phyloP scores from a whole-genome alignment of 2,888 invertebrate genomes.

The Lapara coniferarum region DNA sequence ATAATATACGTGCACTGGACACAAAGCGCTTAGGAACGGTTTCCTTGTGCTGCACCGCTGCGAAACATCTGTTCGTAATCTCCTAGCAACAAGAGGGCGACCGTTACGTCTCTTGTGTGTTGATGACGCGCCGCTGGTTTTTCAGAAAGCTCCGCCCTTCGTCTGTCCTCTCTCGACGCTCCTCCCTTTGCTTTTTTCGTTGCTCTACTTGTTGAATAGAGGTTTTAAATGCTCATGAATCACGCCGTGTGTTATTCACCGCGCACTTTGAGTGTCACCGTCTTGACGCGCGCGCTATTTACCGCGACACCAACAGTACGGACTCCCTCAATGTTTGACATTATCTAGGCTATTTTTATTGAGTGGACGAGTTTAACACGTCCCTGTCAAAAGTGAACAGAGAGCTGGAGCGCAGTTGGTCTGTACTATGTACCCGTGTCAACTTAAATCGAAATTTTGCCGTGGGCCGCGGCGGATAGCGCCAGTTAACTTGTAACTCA shows the following conservation, averaged over 20 bases:
- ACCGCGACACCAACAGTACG: background rate
- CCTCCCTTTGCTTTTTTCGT: constrained; percentile 75
- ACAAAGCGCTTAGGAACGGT: constrained; percentile 44
- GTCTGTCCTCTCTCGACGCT: constrained; percentile 68
- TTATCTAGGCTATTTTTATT: constrained; percentile 40
- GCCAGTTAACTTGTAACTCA: constrained; percentile 76
- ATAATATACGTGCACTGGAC: constrained; percentile 44
- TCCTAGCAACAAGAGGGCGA: constrained; percentile 68
- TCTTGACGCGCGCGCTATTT: background rate
- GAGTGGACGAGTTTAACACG: constrained; percentile 54
- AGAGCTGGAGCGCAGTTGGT: constrained; percentile 46
- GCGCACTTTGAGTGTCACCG: constrained; percentile 48
- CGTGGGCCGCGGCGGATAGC: constrained; percentile 60
- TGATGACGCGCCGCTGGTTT: constrained; percentile 73
- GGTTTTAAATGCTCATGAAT: constrained; percentile 65
- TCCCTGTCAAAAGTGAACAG: constrained; percentile 60
- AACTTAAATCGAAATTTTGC: constrained; percentile 68
- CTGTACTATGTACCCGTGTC: constrained; percentile 63
- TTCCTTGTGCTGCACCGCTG: constrained; percentile 54
- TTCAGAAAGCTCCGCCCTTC: constrained; percentile 73
- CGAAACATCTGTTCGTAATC: constrained; percentile 64
- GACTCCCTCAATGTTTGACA: constrained; percentile 40
- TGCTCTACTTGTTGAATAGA: constrained; percentile 73
- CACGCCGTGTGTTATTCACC: constrained; percentile 66
- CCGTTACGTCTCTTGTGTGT: constrained; percentile 71